Evolutionary conservation across 2,113 vertebrate genomes (phyloP).

Genomic region (Indicator maculatus): DNA sequence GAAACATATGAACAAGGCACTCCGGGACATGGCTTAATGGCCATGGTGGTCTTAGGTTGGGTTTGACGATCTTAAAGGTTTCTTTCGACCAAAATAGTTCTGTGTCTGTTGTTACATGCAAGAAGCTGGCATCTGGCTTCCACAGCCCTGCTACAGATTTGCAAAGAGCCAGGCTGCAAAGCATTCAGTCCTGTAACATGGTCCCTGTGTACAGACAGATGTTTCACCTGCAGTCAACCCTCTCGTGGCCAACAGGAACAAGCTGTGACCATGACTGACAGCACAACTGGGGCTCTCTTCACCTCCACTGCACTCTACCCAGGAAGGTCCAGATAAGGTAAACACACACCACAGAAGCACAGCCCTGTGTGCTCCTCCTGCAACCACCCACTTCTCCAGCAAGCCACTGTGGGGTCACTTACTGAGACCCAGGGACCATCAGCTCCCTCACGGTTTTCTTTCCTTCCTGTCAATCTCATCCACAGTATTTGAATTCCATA

Average conservation of each 20-base stretch:
- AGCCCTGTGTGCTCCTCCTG: rapidly evolving
- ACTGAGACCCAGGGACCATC: not conserved
- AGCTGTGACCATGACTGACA: not conserved
- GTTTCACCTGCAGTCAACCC: not conserved
- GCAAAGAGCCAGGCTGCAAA: not conserved
- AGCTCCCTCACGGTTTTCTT: not conserved
- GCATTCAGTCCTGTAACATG: not conserved
- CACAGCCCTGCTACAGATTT: not conserved
- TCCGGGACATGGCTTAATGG: too few relatives aligned
- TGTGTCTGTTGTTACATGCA: not conserved
- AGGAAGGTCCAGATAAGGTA: not conserved
- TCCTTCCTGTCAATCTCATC: not conserved
- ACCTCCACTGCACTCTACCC: not conserved
- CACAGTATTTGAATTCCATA: not conserved
- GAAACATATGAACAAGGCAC: too few relatives aligned
- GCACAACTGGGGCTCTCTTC: not conserved
- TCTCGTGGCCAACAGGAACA: rapidly evolving
- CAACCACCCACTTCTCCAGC: not conserved
- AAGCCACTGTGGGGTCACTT: not conserved
- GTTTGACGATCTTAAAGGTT: too few relatives aligned
- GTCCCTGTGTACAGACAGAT: not conserved
- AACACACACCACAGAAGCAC: rapidly evolving
- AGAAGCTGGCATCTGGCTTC: not conserved
- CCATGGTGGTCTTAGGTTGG: too few relatives aligned
- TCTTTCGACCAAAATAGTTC: too few relatives aligned